These are phyloP conservation scores for Subanguina moxae DNA, from an alignment of 1,140 invertebrate species.

Conservation along the genomic window DNA sequence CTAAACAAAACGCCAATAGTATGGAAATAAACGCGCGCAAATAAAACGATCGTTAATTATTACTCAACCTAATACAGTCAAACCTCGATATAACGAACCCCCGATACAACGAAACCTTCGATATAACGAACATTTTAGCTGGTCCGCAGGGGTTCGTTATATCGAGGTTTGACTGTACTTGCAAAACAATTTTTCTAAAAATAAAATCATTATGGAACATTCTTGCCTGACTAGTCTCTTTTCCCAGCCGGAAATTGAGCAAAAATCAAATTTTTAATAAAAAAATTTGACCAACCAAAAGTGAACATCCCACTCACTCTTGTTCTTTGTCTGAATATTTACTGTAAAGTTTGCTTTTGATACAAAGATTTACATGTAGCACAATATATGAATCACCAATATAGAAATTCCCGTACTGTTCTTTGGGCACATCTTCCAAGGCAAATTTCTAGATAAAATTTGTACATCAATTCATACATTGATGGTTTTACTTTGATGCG, in stretches of 20 bases:
- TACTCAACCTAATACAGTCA: too few relatives aligned
- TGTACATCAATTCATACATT: background rate
- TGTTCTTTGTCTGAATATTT: conserved; percentile 49
- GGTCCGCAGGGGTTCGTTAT: too few relatives aligned
- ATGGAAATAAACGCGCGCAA: too few relatives aligned
- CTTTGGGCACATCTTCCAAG: conserved; percentile 68
- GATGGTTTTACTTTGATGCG: conserved; percentile 51
- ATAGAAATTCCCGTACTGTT: conserved; percentile 80
- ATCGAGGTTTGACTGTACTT: too few relatives aligned
- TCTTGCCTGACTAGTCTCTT: conserved; percentile 62
- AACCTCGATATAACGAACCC: too few relatives aligned
- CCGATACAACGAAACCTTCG: too few relatives aligned
- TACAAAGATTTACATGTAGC: conserved; percentile 70
- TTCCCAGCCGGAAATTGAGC: conserved; percentile 66
- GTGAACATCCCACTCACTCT: conserved; percentile 75
- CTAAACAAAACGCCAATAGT: too few relatives aligned
- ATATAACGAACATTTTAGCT: too few relatives aligned
- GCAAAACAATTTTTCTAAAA: too few relatives aligned
- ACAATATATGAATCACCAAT: conserved; percentile 84
- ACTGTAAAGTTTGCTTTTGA: background rate
- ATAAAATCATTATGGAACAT: background rate
- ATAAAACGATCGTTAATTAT: too few relatives aligned
- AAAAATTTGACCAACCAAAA: too few relatives aligned
- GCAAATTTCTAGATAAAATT: conserved; percentile 37
- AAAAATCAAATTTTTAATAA: too few relatives aligned